These are phyloP conservation scores for Diachasmimorpha longicaudata DNA, from an alignment of 1,140 invertebrate species.

Conservation along the genomic window DNA sequence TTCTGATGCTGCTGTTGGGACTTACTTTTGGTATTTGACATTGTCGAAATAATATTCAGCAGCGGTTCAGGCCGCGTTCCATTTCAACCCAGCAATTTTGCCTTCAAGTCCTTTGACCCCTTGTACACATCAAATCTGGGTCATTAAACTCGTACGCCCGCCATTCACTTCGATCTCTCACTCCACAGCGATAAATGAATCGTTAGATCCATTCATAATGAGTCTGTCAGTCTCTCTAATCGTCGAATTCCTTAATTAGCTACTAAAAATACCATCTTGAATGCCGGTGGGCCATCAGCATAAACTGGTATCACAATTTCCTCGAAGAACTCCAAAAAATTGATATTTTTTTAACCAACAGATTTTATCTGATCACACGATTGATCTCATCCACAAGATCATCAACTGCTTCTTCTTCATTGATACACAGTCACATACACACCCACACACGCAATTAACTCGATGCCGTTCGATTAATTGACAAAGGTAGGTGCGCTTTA, in stretches of 20 bases:
- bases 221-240: neutral
- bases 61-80: slow-evolving; percentile 52
- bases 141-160: neutral
- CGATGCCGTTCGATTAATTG: neutral
- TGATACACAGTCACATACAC: neutral
- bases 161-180: neutral
- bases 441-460: neutral
- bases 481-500: neutral
- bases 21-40: slow-evolving; percentile 61
- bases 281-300: too few relatives aligned
- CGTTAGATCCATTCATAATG: neutral
- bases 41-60: slow-evolving; percentile 54
- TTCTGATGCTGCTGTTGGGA: slow-evolving; percentile 49
- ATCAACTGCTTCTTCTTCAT: neutral
- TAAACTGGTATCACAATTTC: too few relatives aligned
- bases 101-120: slow-evolving; percentile 14
- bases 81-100: slow-evolving; percentile 43
- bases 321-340: too few relatives aligned
- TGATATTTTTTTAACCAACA: too few relatives aligned
- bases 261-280: too few relatives aligned
- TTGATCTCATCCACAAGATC: neutral
- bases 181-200: neutral
- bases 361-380: neutral
- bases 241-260: too few relatives aligned
- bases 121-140: neutral